Base-by-base conservation (phyloP, 2,888 invertebrate genomes). In the Sepiola atlantica region DNA sequence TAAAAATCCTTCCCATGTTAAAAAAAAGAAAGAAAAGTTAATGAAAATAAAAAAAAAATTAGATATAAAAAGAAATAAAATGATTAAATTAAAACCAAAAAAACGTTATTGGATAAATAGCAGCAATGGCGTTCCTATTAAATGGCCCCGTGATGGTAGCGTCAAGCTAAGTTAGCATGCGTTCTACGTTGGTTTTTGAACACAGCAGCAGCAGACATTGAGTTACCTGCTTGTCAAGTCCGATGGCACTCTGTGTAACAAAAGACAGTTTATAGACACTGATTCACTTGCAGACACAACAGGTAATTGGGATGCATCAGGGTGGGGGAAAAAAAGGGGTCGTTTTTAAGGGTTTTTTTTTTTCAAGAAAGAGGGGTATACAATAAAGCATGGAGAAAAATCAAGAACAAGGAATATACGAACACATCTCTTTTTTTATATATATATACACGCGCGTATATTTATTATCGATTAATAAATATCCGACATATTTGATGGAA, bases 211-310 rank as follows among this genome's bases (percentile, higher is more conserved):
- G 94, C 92, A 91, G 91, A 57, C 91, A 57, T 91, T 90, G 92
- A 93, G 90, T 95, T 96, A 97, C 97, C 96, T 97, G 97, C 94
- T 96, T 96, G 95, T 96, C 96, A 95, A 96, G 95, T 94, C 96
- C 96, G 92, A 96, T 95, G 93, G 96, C 96, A 93, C 95, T 96
- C 96, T 96, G 96, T 94, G 95, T 95, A 95, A 96, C 94, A 95
- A 95, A 95, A 95, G 57, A 94, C 90, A 91, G 93, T 94, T 93
- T 94, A 55, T 94, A 94, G 55, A 94, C 94, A 95, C 92, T n/a
- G 92, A 92, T 54, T 92, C 28, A 92, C 45, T 45, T 92, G 92
- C 92, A n/a, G 92, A 92, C 24, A 92, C 45, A 92, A 55, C 92
- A 92, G 28, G 55, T 28, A 92, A 92, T 55, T 45, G 45, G 92